These are phyloP conservation scores for Meganola albula DNA, from an alignment of 2,888 invertebrate species.

Conservation along the genomic window DNA sequence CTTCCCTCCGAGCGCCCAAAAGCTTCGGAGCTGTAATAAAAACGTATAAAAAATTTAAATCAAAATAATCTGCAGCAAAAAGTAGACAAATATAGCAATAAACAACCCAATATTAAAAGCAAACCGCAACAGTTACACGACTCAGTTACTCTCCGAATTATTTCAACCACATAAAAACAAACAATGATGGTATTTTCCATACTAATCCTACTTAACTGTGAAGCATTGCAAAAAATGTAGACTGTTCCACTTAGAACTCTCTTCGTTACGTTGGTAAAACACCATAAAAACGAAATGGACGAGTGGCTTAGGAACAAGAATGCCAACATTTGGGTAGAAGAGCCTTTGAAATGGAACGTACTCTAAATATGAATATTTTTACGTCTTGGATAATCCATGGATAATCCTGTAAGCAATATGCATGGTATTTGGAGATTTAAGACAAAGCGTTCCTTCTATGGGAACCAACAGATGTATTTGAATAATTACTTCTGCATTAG, in stretches of 20 bases:
- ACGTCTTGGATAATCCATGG: neutral
- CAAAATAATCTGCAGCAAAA: neutral
- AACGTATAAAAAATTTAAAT: no score
- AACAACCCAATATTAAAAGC: conserved; percentile 18
- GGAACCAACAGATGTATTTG: conserved; percentile 56
- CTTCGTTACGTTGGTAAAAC: no score
- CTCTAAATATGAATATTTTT: neutral
- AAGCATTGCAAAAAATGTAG: no score
- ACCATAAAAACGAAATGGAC: no score
- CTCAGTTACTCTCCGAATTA: conserved; percentile 15
- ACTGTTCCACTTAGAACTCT: no score
- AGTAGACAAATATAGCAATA: neutral
- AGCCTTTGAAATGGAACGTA: no score
- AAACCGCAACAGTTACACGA: conserved; percentile 20
- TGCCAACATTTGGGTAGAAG: no score
- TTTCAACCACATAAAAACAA: conserved; percentile 9
- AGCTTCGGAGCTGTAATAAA: no score
- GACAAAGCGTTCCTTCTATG: conserved; percentile 39
- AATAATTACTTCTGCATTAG: conserved; percentile 44
- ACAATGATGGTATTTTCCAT: conserved; percentile 19
- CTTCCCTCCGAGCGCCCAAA: no score
- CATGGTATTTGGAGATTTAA: conserved; percentile 15
- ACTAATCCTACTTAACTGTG: conserved; percentile 23
- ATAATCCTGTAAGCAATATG: no score
- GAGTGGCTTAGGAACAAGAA: no score